Percentiles rank a stretch among this genome's conserved stretches.
These are phyloP conservation scores for Cremastobaeus sp. DNA, from an alignment of 2,888 invertebrate genomes.

Conservation along the genomic window DNA sequence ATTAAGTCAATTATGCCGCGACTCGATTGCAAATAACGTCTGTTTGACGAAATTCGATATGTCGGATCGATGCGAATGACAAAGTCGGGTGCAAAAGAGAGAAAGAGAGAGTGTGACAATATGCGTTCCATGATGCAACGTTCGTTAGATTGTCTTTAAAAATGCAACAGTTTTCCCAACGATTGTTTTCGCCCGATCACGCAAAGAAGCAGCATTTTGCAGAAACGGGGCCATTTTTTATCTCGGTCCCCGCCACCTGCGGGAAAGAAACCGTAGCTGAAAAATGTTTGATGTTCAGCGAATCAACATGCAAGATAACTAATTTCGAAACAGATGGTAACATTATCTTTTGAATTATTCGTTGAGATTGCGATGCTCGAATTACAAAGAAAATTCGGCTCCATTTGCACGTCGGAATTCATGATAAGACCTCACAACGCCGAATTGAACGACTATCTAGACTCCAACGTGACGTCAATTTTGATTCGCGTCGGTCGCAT, in stretches of 20 bases:
- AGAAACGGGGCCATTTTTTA: too few relatives aligned
- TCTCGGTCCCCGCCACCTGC: too few relatives aligned
- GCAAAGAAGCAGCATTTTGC: too few relatives aligned
- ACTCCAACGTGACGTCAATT: constrained; percentile 16
- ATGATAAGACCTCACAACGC: neutral
- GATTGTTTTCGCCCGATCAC: too few relatives aligned
- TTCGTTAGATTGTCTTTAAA: neutral
- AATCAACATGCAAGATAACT: too few relatives aligned
- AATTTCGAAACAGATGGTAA: too few relatives aligned
- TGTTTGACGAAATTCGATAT: constrained; percentile 37
- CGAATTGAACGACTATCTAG: constrained; percentile 19
- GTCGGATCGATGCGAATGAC: constrained; percentile 17
- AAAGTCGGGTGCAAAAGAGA: neutral
- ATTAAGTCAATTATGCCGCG: constrained; percentile 42
- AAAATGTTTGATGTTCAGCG: too few relatives aligned
- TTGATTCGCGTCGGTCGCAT: neutral
- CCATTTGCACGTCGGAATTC: constrained; percentile 15
- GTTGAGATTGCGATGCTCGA: too few relatives aligned
- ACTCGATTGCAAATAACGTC: constrained; percentile 35
- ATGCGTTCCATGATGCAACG: constrained; percentile 15
- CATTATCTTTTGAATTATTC: too few relatives aligned
- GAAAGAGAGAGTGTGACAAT: neutral
- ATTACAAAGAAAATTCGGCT: neutral
- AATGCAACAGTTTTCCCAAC: too few relatives aligned
- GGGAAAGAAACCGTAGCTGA: too few relatives aligned